A percentile compares a stretch with the other conserved stretches of the same genome.
Conservation (phyloP, 2,888 invertebrate genomes). For the Nasonovia ribisnigri region DNA sequence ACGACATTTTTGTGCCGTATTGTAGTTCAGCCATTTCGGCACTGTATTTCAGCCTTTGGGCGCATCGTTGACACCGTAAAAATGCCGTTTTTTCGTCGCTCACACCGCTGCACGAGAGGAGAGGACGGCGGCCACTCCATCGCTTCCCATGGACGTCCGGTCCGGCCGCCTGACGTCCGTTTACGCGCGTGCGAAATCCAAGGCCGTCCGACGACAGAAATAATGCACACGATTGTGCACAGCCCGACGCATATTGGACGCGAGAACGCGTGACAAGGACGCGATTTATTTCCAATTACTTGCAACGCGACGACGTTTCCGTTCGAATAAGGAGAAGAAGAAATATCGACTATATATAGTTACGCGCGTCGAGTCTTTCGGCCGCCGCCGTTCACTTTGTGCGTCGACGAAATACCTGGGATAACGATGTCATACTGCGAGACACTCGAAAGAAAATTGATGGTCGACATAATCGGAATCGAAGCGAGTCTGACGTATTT, state of each 20-base stretch:
- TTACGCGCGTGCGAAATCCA: background rate
- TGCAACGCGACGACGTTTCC: background rate
- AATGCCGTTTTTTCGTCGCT: background rate
- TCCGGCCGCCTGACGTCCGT: conserved; percentile 25
- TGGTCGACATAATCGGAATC: background rate
- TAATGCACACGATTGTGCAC: background rate
- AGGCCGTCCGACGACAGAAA: conserved; percentile 30
- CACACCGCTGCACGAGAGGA: background rate
- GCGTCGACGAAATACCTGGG: background rate
- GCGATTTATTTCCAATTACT: conserved; percentile 21
- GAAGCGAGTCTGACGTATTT: background rate
- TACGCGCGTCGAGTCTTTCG: background rate
- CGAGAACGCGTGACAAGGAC: conserved; percentile 42
- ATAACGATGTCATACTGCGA: background rate
- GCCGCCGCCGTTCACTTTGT: conserved; percentile 4
- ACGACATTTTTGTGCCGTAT: background rate
- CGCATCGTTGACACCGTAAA: background rate
- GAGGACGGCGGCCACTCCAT: background rate
- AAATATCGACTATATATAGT: conserved; percentile 20
- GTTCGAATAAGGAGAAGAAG: conserved; percentile 27
- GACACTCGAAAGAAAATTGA: background rate
- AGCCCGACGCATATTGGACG: background rate
- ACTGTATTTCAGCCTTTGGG: background rate
- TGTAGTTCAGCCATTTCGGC: background rate
- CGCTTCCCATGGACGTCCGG: conserved; percentile 37